phyloP scores from a whole-genome alignment of 2,113 vertebrate genomes.

The Sisor rabdophorus region DNA sequence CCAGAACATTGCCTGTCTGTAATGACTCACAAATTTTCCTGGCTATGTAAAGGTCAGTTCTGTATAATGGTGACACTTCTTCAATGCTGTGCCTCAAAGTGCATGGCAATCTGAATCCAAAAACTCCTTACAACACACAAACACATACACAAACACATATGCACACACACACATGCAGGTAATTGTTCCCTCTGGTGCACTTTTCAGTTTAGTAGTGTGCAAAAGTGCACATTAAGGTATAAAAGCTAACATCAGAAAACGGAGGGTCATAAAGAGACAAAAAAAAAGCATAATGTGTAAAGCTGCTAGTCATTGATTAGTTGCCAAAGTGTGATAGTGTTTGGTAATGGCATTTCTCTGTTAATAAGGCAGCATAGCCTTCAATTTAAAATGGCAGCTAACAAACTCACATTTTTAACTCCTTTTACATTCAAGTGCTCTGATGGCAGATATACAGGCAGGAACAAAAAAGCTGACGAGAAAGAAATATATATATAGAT shows the following conservation, averaged over 20 bases:
- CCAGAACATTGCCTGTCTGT: slow-evolving; percentile 31
- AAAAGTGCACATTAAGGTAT: slow-evolving; percentile 39
- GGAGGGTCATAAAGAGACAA: slow-evolving; percentile 40
- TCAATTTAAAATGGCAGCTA: slow-evolving; percentile 43
- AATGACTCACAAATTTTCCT: slow-evolving; percentile 39
- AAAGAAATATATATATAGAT: slow-evolving; percentile 15
- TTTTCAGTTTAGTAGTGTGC: slow-evolving; percentile 27
- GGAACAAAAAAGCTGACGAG: no score
- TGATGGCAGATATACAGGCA: slow-evolving; percentile 1
- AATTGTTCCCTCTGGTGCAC: slow-evolving; percentile 12
- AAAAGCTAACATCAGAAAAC: slow-evolving; percentile 39
- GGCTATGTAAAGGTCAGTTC: slow-evolving; percentile 37
- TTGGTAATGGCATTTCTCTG: slow-evolving; percentile 33
- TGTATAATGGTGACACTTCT: slow-evolving; percentile 42
- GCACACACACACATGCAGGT: slow-evolving; percentile 14
- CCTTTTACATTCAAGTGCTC: not conserved
- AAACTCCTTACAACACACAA: slow-evolving; percentile 2
- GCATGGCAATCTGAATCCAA: slow-evolving; percentile 32
- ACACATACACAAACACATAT: slow-evolving; percentile 40
- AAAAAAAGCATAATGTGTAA: slow-evolving; percentile 34
- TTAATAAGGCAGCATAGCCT: slow-evolving; percentile 42
- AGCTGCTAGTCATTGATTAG: slow-evolving; percentile 46
- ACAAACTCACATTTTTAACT: slow-evolving; percentile 17
- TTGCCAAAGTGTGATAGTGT: slow-evolving; percentile 45
- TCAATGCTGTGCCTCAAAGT: slow-evolving; percentile 41